Evolutionary conservation across 2,888 invertebrate species (phyloP), one percentile per base, ranked within the genome.

Genomic region (Charanyca ferruginea): DNA sequence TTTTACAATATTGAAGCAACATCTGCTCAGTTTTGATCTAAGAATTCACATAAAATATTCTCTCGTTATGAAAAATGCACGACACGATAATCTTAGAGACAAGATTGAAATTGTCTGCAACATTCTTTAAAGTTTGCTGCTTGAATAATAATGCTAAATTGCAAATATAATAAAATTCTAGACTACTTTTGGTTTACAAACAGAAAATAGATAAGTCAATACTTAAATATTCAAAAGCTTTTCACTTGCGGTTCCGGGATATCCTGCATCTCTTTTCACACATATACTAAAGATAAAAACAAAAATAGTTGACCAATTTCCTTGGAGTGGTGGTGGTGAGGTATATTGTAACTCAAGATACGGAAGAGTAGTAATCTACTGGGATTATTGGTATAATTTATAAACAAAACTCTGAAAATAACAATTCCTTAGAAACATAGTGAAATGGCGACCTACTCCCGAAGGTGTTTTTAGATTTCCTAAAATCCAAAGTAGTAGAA

Each of bases 1-100:
- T 65, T 71, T 62, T 52, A 62, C 48, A 62, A 66, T 63, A 58
- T 65, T 45, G 48, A 35, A 53, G 57, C 11, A 65, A 53, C 65
- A 72, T 72, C 52, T 65, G 73, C 41, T 23, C 20, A 20, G 23
- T 52, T 20, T 49, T 63, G 25, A 52, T 57, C 42, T 20, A 8
- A 44, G n/a, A 65, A 32, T n/a, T 35, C n/a, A 11, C 65, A 20
- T 54, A 49, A 71, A 77, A 45, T 47, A 32, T 60, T 47, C 9
- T 45, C 20, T 52, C 11, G 23, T 47, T 59, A 57, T 55, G 13
- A 75, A 74, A 71, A 69, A 48, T 38, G 13, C 42, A 60, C 42
- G 25, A 54, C 22, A 41, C 9, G 13, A 47, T 51, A 55, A 58
- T 41, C 22, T 41, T 38, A 9, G 2, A 38, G 38, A 49, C 18